Percentiles rank a stretch among this genome's conserved stretches.
phyloP scores from a whole-genome alignment of 2,113 vertebrate species.

The Peucedramus taeniatus region DNA sequence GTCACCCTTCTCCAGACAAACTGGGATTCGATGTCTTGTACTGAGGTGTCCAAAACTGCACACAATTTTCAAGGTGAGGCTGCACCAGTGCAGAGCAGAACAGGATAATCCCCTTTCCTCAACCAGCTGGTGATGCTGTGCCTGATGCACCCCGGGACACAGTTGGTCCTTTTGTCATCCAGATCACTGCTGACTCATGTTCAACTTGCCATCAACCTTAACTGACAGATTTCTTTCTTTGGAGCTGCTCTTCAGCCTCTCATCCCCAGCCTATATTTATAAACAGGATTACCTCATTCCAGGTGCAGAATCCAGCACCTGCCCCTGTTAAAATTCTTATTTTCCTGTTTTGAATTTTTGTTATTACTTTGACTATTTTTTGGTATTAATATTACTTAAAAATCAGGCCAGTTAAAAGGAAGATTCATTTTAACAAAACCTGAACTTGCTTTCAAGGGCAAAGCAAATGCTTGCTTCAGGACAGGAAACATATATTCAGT shows the following conservation, averaged over 20 bases:
- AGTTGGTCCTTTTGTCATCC: rapidly evolving
- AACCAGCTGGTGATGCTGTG: rapidly evolving
- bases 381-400: neutral
- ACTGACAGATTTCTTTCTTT: neutral
- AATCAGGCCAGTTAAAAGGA: neutral
- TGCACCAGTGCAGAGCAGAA: rapidly evolving
- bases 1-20: neutral
- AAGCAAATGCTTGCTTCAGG: neutral
- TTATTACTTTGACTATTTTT: neutral
- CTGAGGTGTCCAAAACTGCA: neutral
- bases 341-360: neutral
- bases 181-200: neutral
- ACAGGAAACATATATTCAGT: neutral
- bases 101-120: neutral
- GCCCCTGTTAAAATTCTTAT: neutral
- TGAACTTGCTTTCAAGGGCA: neutral
- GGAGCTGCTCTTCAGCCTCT: neutral
- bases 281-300: rapidly evolving
- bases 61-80: neutral
- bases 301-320: neutral
- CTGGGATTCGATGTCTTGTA: neutral
- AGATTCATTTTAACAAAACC: neutral
- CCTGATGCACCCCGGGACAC: rapidly evolving
- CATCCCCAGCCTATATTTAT: rapidly evolving
- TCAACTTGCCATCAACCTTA: neutral